A percentile compares a stretch with the other conserved stretches of the same genome.
Evolutionary conservation across 2,797 vertebrate species (phyloP).

Genomic region (Chiloscyllium punctatum): DNA sequence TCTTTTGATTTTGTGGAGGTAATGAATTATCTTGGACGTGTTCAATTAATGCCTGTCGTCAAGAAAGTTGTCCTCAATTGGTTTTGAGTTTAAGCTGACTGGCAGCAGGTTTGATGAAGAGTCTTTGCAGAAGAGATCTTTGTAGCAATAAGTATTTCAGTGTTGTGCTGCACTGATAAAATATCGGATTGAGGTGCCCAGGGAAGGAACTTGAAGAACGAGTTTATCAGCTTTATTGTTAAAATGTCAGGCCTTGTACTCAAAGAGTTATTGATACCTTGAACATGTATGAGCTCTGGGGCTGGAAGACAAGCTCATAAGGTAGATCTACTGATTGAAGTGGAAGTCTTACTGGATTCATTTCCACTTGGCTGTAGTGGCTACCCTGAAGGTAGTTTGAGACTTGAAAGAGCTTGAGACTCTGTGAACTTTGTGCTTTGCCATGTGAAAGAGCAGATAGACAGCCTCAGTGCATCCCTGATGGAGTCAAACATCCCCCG

Average conservation of each 20-base stretch:
- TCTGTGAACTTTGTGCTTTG: background rate
- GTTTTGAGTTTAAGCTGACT: background rate
- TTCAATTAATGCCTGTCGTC: background rate
- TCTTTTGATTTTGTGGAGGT: background rate
- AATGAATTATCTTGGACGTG: background rate
- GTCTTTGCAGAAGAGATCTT: background rate
- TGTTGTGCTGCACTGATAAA: background rate
- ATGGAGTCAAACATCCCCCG: background rate
- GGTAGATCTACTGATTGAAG: background rate
- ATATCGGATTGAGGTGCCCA: background rate
- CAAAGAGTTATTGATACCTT: background rate
- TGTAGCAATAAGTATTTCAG: background rate
- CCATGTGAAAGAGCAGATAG: background rate
- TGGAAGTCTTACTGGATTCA: background rate
- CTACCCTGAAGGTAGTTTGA: background rate
- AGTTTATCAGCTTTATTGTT: constrained; percentile 17
- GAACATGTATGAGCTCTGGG: background rate
- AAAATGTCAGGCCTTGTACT: background rate
- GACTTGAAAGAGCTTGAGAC: background rate
- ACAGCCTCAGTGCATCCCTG: background rate
- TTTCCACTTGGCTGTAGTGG: background rate
- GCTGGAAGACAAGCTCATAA: too few relatives aligned
- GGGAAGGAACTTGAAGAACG: background rate
- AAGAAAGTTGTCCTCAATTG: background rate
- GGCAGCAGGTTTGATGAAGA: background rate